Conservation (phyloP, 2,113 vertebrate genomes). For the Chitala chitala region DNA sequence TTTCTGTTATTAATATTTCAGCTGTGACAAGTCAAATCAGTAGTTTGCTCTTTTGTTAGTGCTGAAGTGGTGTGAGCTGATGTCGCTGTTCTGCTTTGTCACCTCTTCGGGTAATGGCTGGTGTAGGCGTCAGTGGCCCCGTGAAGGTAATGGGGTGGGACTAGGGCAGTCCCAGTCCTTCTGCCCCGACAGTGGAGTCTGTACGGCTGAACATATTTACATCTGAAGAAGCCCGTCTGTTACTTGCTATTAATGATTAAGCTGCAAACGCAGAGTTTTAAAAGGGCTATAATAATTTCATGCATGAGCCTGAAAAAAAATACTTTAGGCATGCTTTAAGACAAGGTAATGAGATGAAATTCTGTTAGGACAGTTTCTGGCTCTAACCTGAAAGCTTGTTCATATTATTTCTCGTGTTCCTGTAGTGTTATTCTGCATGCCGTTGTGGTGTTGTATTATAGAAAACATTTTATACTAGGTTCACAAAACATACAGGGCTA, state of each 20-base stretch:
- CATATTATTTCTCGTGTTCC: too few relatives aligned
- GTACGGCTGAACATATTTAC: slow-evolving; percentile 47
- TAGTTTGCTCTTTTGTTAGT: slow-evolving; percentile 49
- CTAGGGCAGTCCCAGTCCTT: slow-evolving; percentile 30
- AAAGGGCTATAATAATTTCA: background rate
- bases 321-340: background rate
- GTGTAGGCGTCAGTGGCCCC: slow-evolving; percentile 44
- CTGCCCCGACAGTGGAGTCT: slow-evolving; percentile 22
- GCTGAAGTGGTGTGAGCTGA: slow-evolving; percentile 41
- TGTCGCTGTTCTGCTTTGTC: slow-evolving; percentile 59
- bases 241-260: slow-evolving; percentile 42
- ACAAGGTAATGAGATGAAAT: background rate
- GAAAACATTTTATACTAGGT: too few relatives aligned
- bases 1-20: slow-evolving; percentile 63
- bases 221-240: slow-evolving; percentile 49
- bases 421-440: too few relatives aligned
- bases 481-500: too few relatives aligned
- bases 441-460: too few relatives aligned
- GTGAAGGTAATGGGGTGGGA: slow-evolving; percentile 49
- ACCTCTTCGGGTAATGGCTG: slow-evolving; percentile 49
- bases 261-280: background rate
- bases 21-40: slow-evolving; percentile 60
- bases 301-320: background rate
- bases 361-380: too few relatives aligned
- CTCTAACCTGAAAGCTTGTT: background rate